Evolutionary conservation across 2,888 invertebrate species (phyloP).

Genomic region (Cryptocheilus praepositus): DNA sequence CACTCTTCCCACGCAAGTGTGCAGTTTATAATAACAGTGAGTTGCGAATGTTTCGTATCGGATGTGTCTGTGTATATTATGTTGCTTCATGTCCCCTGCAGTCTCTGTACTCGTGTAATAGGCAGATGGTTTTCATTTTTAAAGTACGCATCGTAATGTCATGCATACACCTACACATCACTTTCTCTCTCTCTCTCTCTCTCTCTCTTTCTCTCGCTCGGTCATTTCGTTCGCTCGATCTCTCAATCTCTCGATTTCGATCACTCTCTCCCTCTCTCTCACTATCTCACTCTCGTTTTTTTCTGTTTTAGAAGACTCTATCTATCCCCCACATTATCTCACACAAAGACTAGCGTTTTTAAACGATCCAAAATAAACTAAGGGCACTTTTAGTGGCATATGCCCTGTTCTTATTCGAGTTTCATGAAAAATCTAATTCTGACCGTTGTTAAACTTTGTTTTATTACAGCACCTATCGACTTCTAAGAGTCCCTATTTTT

Average conservation of each 20-base stretch:
- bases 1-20: slow-evolving; percentile 56
- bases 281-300: slow-evolving; percentile 40
- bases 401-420: slow-evolving; percentile 71
- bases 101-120: slow-evolving; percentile 62
- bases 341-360: slow-evolving; percentile 71
- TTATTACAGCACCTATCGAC: slow-evolving; percentile 79
- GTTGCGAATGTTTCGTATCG: not conserved
- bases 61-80: no score
- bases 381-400: slow-evolving; percentile 73
- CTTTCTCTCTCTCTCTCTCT: slow-evolving; percentile 41
- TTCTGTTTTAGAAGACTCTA: slow-evolving; percentile 63
- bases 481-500: slow-evolving; percentile 66
- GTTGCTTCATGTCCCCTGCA: slow-evolving; percentile 52
- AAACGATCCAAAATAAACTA: slow-evolving; percentile 73
- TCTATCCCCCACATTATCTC: slow-evolving; percentile 68
- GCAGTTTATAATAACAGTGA: slow-evolving; percentile 63
- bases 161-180: slow-evolving; percentile 55
- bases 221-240: slow-evolving; percentile 6
- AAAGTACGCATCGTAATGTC: slow-evolving; percentile 49
- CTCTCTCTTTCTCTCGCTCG: slow-evolving; percentile 47
- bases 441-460: slow-evolving; percentile 79
- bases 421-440: slow-evolving; percentile 80
- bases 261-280: slow-evolving; percentile 38
- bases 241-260: slow-evolving; percentile 39
- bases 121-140: slow-evolving; percentile 51